phyloP scores from a whole-genome alignment of 1,140 invertebrate species.

The Megalopta genalis region DNA sequence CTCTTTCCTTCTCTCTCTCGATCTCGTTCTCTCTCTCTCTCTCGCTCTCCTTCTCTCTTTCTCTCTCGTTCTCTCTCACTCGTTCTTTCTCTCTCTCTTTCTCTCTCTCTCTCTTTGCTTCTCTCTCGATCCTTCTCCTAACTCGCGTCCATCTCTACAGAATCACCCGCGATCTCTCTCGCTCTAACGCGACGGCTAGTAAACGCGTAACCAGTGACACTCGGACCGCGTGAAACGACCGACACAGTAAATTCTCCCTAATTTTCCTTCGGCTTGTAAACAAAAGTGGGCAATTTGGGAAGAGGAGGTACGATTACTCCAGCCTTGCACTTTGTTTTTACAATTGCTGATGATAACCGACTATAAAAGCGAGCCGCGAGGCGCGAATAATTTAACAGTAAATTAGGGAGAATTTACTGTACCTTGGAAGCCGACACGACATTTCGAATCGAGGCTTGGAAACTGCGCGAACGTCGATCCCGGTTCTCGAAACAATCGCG shows the following conservation, averaged over 20 bases:
- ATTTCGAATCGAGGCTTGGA: slow-evolving; percentile 11
- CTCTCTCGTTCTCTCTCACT: not conserved
- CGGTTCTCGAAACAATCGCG: too few relatives aligned
- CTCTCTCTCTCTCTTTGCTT: not conserved
- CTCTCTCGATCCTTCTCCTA: not conserved
- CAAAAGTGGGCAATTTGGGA: too few relatives aligned
- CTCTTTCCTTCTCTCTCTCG: not conserved
- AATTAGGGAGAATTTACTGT: too few relatives aligned
- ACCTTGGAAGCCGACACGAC: slow-evolving; percentile 30
- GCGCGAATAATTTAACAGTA: too few relatives aligned
- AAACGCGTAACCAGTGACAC: not conserved
- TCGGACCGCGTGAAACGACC: slow-evolving; percentile 12
- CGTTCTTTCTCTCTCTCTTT: not conserved
- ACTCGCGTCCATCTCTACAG: not conserved
- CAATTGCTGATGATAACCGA: too few relatives aligned
- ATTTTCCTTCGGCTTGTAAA: too few relatives aligned
- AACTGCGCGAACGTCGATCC: too few relatives aligned
- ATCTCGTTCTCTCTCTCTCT: not conserved
- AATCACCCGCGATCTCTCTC: not conserved
- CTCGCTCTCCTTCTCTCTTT: not conserved
- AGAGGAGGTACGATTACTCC: too few relatives aligned
- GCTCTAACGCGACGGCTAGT: slow-evolving; percentile 7
- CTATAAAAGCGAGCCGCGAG: too few relatives aligned
- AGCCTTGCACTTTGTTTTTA: too few relatives aligned
- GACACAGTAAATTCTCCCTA: too few relatives aligned